These are phyloP conservation scores for Zapornia atra DNA, from an alignment of 2,113 vertebrate genomes.

Conservation along the genomic window DNA sequence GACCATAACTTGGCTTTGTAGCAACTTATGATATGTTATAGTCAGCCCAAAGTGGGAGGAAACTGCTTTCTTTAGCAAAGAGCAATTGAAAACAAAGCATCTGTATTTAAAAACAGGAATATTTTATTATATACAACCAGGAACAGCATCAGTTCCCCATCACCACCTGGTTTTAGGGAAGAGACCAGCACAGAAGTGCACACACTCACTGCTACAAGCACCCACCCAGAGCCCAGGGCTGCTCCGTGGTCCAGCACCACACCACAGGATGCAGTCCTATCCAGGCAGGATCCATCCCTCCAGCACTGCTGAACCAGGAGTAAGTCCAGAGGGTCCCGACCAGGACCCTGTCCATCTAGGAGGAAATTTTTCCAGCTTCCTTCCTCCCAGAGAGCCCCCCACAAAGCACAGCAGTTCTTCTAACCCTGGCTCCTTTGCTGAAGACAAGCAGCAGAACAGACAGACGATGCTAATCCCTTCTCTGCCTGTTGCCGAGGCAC, in stretches of 20 bases:
- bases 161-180: neutral
- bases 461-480: neutral
- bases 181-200: neutral
- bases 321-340: neutral
- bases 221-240: neutral
- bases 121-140: neutral
- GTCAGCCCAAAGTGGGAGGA: neutral
- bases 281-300: neutral
- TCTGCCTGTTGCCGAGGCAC: neutral
- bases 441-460: neutral
- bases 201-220: neutral
- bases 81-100: neutral
- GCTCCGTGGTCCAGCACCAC: neutral
- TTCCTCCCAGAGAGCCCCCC: neutral
- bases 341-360: rapidly evolving
- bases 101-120: neutral
- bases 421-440: neutral
- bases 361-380: neutral
- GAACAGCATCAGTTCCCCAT: neutral
- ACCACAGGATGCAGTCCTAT: neutral
- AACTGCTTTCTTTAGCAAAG: neutral
- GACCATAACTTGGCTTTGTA: neutral
- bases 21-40: rapidly evolving
- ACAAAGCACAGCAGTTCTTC: neutral
- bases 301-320: neutral